Conservation (phyloP, 2,888 invertebrate species). For the Acrocyrtus sp. region DNA sequence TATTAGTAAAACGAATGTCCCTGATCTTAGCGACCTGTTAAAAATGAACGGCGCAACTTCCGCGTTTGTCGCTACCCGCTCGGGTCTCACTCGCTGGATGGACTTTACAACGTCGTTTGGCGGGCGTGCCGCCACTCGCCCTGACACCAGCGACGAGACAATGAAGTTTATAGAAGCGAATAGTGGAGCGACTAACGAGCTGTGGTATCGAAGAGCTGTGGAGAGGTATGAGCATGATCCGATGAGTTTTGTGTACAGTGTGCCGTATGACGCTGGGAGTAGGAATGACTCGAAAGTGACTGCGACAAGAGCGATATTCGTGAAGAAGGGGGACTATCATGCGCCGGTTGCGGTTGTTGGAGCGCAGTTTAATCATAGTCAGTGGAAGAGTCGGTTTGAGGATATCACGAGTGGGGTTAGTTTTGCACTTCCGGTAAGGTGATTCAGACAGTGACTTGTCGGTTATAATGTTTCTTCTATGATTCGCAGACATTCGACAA, state of each 20-base stretch:
- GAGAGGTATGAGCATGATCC: conserved; percentile 88
- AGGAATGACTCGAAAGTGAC: conserved; percentile 73
- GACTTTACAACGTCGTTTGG: conserved; percentile 64
- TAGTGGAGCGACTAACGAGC: conserved; percentile 83
- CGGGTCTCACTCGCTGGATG: conserved; percentile 90
- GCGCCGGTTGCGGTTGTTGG: conserved; percentile 95
- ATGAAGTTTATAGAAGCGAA: conserved; percentile 76
- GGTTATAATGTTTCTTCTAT: no score
- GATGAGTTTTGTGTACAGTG: conserved; percentile 91
- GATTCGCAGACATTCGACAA: conserved; percentile 11
- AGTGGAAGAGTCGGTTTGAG: conserved; percentile 83
- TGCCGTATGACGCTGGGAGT: conserved; percentile 79
- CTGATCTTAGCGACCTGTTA: conserved; percentile 79
- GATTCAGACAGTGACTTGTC: no score
- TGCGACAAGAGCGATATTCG: conserved; percentile 91
- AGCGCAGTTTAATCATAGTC: conserved; percentile 85
- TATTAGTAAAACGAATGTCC: no score
- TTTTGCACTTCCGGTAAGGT: no score
- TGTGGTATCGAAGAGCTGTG: conserved; percentile 91
- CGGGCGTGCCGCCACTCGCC: background rate
- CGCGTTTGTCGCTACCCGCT: conserved; percentile 89
- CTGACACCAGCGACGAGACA: conserved; percentile 65
- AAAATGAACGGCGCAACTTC: conserved; percentile 85
- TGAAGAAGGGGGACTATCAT: conserved; percentile 79
- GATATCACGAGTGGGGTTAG: conserved; percentile 76